Base-by-base conservation (phyloP, 2,113 vertebrate species). In the Odontophorus gujanensis region DNA sequence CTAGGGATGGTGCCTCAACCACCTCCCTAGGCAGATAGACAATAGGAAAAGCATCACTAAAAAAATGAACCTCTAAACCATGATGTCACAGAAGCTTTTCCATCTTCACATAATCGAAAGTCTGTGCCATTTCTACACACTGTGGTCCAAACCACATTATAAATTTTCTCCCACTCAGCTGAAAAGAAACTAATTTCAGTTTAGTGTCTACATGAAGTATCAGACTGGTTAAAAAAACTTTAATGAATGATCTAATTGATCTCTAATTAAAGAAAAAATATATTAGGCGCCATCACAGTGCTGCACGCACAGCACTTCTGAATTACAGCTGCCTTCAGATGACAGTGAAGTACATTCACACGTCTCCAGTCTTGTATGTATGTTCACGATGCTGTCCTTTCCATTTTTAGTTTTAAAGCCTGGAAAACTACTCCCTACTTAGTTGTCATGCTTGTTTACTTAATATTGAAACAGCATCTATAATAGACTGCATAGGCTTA, bases 271-370 rank as follows among this genome's bases (percentile, higher is more conserved):
- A 69, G 45, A 34, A 16, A 14, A 42, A 57, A 28, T 8, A 17
- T 3, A 13, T 7, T 1, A 48, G 65, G 65, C 55, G 79, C 22
- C 28, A 80, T 26, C 22, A 50, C 5, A 43, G 24, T 2, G 8
- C 40, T 57, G n/a, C 40, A 25, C 40, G 69, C 21, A 3, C 0
- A 0, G 4, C n/a, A 32, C 2, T 78, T 6, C 51, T 32, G 47
- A 81, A 58, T 38, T 68, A 36, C 57, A 42, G 51, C 42, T 87
- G 65, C 78, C 42, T 81, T 59, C 57, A 55, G 51, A 26, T 7
- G 28, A 57, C 43, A 68, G 25, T 28, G 50, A 72, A 67, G 22
- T 0, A 0, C 3, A 43, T 3, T 22, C 40, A 20, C 47, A 51
- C 9, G 50, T 59, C 25, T 78, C 34, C 26, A 30, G 13, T 20